phyloP scores from a whole-genome alignment of 1,140 invertebrate species.

The Orius laevigatus region DNA sequence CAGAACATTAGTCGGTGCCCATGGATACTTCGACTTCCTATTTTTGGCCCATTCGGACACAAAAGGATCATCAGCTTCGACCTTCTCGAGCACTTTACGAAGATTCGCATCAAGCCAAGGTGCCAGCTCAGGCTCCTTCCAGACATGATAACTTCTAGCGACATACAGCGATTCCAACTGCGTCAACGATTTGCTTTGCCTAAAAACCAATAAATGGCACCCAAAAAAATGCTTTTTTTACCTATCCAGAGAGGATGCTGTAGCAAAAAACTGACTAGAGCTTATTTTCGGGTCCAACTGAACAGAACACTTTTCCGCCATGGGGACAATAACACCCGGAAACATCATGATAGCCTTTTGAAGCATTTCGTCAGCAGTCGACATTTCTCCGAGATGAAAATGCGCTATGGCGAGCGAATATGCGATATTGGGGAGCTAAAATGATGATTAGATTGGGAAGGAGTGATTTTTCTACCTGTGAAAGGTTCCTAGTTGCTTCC shows the following conservation, averaged over 20 bases:
- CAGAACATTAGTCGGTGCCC: conserved; percentile 53
- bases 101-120: conserved; percentile 62
- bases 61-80: conserved; percentile 40
- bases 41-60: conserved; percentile 44
- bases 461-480: conserved; percentile 25
- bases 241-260: conserved; percentile 13
- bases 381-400: conserved; percentile 35
- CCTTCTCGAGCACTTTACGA: conserved; percentile 40
- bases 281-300: conserved; percentile 46
- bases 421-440: conserved; percentile 70
- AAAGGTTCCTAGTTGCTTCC: conserved; percentile 49
- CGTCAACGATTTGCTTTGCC: conserved; percentile 39
- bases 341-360: conserved; percentile 72
- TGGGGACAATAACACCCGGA: conserved; percentile 51
- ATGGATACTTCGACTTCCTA: conserved; percentile 42
- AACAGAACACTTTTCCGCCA: conserved; percentile 63
- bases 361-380: conserved; percentile 42
- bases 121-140: conserved; percentile 62
- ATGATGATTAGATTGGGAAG: not conserved
- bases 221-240: not conserved
- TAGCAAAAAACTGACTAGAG: conserved; percentile 27
- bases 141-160: conserved; percentile 51
- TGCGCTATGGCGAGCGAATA: conserved; percentile 68
- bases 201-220: conserved; percentile 4
- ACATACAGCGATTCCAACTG: conserved; percentile 60